Conservation (phyloP, 2,113 vertebrate genomes). For the Pangasianodon gigas region DNA sequence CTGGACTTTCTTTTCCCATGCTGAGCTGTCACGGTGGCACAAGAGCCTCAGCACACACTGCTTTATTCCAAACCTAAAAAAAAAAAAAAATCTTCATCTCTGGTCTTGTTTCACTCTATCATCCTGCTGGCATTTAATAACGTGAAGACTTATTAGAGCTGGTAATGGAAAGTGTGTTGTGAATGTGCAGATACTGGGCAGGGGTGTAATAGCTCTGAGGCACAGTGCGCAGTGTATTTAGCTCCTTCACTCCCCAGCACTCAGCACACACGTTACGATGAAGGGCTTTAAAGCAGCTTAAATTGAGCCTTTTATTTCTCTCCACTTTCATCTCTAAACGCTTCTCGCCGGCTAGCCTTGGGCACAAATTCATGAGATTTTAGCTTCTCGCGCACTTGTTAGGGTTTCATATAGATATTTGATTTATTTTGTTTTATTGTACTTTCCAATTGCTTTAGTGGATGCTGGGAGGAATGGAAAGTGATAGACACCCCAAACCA, state of each 20-base stretch:
- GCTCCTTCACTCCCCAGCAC: slow-evolving; percentile 88
- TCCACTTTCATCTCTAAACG: slow-evolving; percentile 99
- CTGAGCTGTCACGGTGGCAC: slow-evolving; percentile 64
- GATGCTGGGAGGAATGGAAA: slow-evolving; percentile 40
- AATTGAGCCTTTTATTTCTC: slow-evolving; percentile 98
- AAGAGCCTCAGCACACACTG: slow-evolving; percentile 68
- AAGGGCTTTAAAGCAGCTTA: slow-evolving; percentile 99
- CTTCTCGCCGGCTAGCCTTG: slow-evolving; percentile 89
- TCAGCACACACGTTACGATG: slow-evolving; percentile 91
- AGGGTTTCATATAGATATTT: slow-evolving; percentile 70
- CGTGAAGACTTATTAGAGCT: slow-evolving; percentile 98
- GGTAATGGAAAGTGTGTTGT: slow-evolving; percentile 88
- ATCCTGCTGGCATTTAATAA: slow-evolving; percentile 96
- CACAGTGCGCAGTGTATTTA: slow-evolving; percentile 97
- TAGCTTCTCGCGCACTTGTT: slow-evolving; percentile 54
- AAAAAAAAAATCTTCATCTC: slow-evolving; percentile 80
- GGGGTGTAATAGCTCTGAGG: slow-evolving; percentile 93
- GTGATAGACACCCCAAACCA: slow-evolving; percentile 44
- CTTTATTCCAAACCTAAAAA: slow-evolving; percentile 78
- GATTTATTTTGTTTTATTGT: slow-evolving; percentile 62
- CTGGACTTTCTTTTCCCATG: slow-evolving; percentile 49
- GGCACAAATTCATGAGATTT: slow-evolving; percentile 90
- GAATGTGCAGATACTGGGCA: slow-evolving; percentile 91
- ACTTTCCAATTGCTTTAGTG: slow-evolving; percentile 51
- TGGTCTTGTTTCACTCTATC: slow-evolving; percentile 79